Percentiles rank a stretch among this genome's conserved stretches.
phyloP scores from a whole-genome alignment of 2,113 vertebrate genomes.

The Scopus umbretta region DNA sequence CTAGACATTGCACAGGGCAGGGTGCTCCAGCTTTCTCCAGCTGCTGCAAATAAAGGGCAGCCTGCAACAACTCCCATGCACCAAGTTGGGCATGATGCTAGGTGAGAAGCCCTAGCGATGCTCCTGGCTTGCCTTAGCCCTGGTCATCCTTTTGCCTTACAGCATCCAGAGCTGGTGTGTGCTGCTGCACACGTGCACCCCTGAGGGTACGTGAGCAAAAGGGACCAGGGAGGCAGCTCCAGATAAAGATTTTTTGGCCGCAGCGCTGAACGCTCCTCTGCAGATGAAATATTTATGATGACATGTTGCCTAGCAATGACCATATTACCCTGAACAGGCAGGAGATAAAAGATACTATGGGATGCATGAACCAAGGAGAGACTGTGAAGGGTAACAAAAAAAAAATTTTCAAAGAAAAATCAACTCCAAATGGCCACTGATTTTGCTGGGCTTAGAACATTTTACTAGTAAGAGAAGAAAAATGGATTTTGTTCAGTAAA shows the following conservation, averaged over 20 bases:
- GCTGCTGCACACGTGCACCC: background rate
- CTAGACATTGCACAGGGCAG: background rate
- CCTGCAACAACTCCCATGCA: background rate
- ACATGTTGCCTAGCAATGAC: constrained; percentile 75
- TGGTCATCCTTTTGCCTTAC: rapidly evolving
- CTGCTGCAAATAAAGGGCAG: background rate
- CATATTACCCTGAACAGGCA: constrained; percentile 36
- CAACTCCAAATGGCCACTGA: background rate
- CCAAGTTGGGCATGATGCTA: background rate
- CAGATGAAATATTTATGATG: constrained; percentile 71
- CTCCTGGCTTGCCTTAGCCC: background rate
- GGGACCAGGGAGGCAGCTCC: background rate
- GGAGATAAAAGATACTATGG: constrained; percentile 14
- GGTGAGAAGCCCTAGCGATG: background rate
- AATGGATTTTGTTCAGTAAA: constrained; percentile 6
- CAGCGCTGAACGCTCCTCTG: constrained; percentile 16
- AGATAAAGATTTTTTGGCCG: constrained; percentile 16
- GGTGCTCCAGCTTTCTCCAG: background rate
- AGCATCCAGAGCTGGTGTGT: background rate
- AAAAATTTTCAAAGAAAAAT: background rate
- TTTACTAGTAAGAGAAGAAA: background rate
- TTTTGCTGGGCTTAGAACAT: background rate
- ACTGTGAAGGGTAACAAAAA: background rate
- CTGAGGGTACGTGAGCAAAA: background rate
- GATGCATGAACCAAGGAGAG: background rate